These are phyloP conservation scores for Tragelaphus strepsiceros DNA, from an alignment of 2,113 vertebrate species.

Conservation along the genomic window DNA sequence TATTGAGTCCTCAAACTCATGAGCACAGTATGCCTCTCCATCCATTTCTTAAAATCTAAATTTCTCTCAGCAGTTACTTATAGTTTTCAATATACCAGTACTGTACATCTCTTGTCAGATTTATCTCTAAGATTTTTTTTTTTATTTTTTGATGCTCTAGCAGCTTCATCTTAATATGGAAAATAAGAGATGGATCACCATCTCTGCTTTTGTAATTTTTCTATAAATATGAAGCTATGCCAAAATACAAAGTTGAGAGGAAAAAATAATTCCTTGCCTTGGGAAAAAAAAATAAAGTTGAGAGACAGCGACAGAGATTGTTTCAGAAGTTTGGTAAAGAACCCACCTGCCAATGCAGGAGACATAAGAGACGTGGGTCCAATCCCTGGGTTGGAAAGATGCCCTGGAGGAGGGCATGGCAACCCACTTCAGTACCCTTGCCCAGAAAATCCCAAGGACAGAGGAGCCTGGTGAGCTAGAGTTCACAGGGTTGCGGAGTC, in stretches of 20 bases:
- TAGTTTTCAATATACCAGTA: not conserved
- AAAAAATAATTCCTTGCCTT: not conserved
- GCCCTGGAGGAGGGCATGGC: not conserved
- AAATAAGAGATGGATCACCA: not conserved
- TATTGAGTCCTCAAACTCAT: not conserved
- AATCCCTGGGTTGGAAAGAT: not conserved
- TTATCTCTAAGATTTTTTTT: not conserved
- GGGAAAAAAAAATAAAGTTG: not conserved
- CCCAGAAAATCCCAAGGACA: not conserved
- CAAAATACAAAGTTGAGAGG: not conserved
- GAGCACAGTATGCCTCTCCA: not conserved
- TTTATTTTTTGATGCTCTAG: not conserved
- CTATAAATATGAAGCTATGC: not conserved
- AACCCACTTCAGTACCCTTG: not conserved
- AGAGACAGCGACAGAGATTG: not conserved
- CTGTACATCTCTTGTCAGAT: not conserved
- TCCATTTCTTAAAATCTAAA: not conserved
- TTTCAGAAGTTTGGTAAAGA: not conserved
- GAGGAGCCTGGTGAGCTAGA: not conserved
- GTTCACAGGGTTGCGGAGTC: not conserved
- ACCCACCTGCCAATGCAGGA: not conserved
- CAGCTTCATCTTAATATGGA: not conserved
- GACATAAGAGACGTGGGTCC: not conserved
- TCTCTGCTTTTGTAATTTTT: not conserved
- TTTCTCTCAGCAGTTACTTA: not conserved